A percentile compares a stretch with the other conserved stretches of the same genome.
Evolutionary conservation across 2,888 invertebrate genomes (phyloP).

Genomic region (Drosophila nigricruria): DNA sequence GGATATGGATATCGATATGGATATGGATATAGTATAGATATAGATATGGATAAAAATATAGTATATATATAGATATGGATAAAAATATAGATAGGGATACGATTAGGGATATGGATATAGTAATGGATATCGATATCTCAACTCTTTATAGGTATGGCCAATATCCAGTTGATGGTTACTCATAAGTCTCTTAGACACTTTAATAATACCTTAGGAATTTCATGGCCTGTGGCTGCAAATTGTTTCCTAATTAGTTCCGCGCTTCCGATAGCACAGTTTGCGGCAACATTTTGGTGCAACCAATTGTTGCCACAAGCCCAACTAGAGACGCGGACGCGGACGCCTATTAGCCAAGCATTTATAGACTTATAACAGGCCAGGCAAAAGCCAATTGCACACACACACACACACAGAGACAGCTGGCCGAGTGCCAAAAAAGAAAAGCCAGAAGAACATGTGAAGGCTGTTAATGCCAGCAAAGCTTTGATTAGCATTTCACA

Average conservation of each 20-base stretch:
- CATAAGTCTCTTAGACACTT: background rate
- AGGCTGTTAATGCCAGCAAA: slow-evolving; percentile 25
- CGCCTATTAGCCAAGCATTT: slow-evolving; percentile 24
- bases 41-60: background rate
- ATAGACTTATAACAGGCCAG: slow-evolving; percentile 36
- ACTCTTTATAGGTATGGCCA: background rate
- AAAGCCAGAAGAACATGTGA: slow-evolving; percentile 9
- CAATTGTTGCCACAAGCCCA: slow-evolving; percentile 7
- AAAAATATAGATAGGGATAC: background rate
- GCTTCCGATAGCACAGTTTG: slow-evolving; percentile 6
- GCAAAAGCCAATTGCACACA: slow-evolving; percentile 10
- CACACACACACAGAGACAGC: background rate
- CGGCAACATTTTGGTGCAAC: slow-evolving; percentile 12
- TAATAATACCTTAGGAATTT: slow-evolving; percentile 1
- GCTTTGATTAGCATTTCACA: slow-evolving; percentile 52
- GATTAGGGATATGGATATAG: background rate
- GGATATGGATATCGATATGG: background rate
- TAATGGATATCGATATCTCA: background rate
- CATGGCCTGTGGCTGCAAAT: background rate
- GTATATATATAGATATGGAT: background rate
- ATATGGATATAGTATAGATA: background rate
- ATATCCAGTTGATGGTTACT: background rate
- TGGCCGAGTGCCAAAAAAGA: slow-evolving; percentile 31
- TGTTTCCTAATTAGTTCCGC: slow-evolving; percentile 3
- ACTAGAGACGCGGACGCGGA: background rate